phyloP scores from a whole-genome alignment of 2,113 vertebrate species.

The Conger conger region DNA sequence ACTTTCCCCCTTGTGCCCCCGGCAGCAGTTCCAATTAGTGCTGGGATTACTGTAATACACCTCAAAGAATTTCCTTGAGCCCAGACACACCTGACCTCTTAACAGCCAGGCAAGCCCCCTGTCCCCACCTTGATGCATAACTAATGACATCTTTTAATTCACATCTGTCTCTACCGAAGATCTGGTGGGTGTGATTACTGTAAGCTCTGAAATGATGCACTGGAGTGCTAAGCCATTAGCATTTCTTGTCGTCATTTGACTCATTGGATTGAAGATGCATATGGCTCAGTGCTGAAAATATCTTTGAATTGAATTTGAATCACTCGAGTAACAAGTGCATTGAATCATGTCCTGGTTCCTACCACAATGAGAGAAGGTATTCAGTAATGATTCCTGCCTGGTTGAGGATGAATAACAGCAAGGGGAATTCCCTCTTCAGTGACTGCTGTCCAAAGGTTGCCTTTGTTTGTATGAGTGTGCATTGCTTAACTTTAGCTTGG shows the following conservation, averaged over 20 bases:
- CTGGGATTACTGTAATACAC: neutral
- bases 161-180: neutral
- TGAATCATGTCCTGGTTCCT: neutral
- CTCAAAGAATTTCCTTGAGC: neutral
- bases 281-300: neutral
- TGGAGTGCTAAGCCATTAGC: neutral
- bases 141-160: neutral
- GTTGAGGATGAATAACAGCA: neutral
- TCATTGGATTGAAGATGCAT: neutral
- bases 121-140: neutral
- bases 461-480: no score
- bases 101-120: neutral
- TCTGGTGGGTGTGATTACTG: neutral
- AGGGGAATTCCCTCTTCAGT: neutral
- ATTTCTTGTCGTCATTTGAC: neutral
- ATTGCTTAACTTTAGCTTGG: no score
- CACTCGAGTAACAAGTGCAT: neutral
- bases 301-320: neutral
- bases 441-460: conserved; percentile 3
- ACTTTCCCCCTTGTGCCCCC: neutral
- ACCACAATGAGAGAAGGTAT: neutral
- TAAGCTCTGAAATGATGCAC: neutral
- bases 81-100: neutral
- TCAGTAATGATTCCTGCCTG: neutral
- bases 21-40: neutral